Conservation (phyloP, 1,140 invertebrate genomes). For the Elymnias hypermnestra region DNA sequence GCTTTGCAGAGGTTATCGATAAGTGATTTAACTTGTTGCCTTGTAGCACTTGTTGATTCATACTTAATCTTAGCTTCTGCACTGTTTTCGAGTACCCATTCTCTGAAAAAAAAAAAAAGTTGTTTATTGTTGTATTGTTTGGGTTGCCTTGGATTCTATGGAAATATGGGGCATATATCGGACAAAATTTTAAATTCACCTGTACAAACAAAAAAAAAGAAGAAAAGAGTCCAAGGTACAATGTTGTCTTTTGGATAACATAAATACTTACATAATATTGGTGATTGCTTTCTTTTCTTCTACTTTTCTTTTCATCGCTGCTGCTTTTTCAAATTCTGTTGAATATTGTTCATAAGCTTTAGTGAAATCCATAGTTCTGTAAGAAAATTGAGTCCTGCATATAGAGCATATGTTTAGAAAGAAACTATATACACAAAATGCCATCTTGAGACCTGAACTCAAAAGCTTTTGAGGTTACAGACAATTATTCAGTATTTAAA, state of each 20-base stretch:
- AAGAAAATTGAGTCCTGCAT: conserved; percentile 15
- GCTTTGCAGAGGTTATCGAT: conserved; percentile 51
- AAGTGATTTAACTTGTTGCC: conserved; percentile 54
- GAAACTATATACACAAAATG: too few relatives aligned
- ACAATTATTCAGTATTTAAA: too few relatives aligned
- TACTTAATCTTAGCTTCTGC: conserved; percentile 51
- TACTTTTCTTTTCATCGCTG: conserved; percentile 54
- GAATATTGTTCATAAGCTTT: conserved; percentile 55
- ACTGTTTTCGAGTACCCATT: conserved; percentile 62
- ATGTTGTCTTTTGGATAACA: too few relatives aligned
- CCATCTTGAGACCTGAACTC: too few relatives aligned
- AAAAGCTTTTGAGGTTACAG: too few relatives aligned
- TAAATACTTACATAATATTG: conserved; percentile 51
- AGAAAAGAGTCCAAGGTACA: too few relatives aligned
- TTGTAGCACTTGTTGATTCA: conserved; percentile 51
- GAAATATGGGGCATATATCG: too few relatives aligned
- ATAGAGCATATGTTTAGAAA: too few relatives aligned
- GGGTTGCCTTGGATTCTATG: too few relatives aligned
- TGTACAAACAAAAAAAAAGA: too few relatives aligned
- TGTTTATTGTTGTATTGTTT: background rate
- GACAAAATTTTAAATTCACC: too few relatives aligned
- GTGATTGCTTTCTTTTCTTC: conserved; percentile 50
- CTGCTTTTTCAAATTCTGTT: conserved; percentile 55
- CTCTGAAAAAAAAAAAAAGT: conserved; percentile 29
- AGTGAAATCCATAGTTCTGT: conserved; percentile 44